phyloP scores from a whole-genome alignment of 2,113 vertebrate genomes.

The Peucedramus taeniatus region DNA sequence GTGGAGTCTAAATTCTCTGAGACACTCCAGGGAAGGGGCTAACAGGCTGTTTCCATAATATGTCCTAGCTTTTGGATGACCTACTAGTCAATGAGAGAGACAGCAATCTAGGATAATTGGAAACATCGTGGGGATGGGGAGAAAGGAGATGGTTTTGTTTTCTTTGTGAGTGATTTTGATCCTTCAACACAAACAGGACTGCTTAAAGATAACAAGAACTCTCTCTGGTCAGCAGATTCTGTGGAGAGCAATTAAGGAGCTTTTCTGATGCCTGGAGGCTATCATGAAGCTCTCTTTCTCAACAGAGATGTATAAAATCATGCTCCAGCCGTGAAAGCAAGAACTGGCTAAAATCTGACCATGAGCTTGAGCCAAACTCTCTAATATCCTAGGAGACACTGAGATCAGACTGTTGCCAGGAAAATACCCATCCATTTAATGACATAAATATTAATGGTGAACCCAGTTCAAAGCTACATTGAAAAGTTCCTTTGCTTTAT shows the following conservation, averaged over 20 bases:
- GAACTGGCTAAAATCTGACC: background rate
- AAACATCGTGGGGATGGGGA: background rate
- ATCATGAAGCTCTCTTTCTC: conserved; percentile 1
- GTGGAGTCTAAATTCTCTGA: background rate
- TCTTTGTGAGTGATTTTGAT: conserved; percentile 32
- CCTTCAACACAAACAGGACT: background rate
- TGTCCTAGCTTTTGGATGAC: background rate
- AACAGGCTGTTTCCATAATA: background rate
- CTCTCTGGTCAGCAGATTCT: conserved; percentile 20
- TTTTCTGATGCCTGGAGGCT: conserved; percentile 15
- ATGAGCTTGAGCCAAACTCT: background rate
- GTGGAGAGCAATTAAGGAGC: conserved; percentile 29
- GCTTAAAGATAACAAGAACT: conserved; percentile 36
- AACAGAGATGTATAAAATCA: background rate
- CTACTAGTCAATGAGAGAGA: background rate
- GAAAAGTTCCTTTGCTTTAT: background rate
- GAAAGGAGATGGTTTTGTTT: background rate
- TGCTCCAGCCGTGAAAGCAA: background rate
- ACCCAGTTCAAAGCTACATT: background rate
- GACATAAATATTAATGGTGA: background rate
- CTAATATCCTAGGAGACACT: background rate
- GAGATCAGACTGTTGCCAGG: background rate
- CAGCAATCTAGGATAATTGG: background rate
- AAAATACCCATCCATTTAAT: background rate
- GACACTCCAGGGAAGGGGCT: background rate